phyloP scores from a whole-genome alignment of 2,888 invertebrate species.

The Teinopalpus imperialis region DNA sequence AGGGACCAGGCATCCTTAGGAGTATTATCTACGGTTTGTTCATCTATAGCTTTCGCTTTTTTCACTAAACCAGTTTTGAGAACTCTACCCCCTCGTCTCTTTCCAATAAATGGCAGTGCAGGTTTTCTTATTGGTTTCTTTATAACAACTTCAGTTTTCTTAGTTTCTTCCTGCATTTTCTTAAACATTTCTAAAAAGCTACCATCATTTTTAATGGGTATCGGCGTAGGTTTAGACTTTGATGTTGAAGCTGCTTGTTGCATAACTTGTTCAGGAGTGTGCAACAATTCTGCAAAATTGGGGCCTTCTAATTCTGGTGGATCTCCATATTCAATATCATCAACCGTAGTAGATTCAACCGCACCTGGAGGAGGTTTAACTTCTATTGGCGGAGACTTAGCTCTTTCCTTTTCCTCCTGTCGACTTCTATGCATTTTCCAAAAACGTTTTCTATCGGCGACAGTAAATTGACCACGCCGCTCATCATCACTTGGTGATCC shows the following conservation, averaged over 20 bases:
- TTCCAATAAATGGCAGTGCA: conserved; percentile 84
- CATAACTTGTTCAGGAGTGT: conserved; percentile 49
- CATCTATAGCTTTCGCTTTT: conserved; percentile 86
- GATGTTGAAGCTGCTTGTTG: conserved; percentile 55
- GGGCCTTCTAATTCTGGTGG: conserved; percentile 74
- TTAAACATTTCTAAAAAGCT: conserved; percentile 96
- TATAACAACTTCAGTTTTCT: conserved; percentile 65
- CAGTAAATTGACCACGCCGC: conserved; percentile 72
- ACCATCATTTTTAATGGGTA: conserved; percentile 93
- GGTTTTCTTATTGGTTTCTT: conserved; percentile 69
- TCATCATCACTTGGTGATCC: conserved; percentile 63
- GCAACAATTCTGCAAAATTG: conserved; percentile 66
- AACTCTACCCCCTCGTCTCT: conserved; percentile 92
- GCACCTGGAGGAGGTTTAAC: conserved; percentile 68
- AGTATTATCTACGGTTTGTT: conserved; percentile 82
- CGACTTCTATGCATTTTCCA: conserved; percentile 67
- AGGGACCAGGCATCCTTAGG: conserved; percentile 96
- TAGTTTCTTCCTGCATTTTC: conserved; percentile 88
- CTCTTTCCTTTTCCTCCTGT: conserved; percentile 50
- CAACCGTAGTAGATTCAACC: conserved; percentile 52
- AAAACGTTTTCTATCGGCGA: conserved; percentile 69
- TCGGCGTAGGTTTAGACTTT: conserved; percentile 77
- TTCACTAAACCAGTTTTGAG: conserved; percentile 95
- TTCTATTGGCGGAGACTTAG: conserved; percentile 59
- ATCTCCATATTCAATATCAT: conserved; percentile 68